Evolutionary conservation across 2,888 invertebrate genomes (phyloP).

Genomic region (Neocrepidodera transversa): DNA sequence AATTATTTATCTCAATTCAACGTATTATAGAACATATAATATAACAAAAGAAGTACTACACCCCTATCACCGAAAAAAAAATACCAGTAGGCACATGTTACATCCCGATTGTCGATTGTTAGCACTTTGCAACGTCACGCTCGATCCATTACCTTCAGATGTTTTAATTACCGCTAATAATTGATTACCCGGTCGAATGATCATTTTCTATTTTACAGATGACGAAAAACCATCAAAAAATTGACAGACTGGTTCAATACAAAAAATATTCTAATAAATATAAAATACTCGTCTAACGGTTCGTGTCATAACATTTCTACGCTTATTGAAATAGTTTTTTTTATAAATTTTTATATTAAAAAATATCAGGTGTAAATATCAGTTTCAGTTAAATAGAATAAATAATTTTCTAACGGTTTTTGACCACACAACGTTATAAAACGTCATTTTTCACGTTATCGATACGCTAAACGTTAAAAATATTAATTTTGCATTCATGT

Average conservation of each 20-base stretch:
- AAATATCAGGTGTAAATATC: constrained; percentile 9
- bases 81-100: constrained; percentile 29
- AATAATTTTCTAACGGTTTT: constrained; percentile 26
- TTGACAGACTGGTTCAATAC: constrained; percentile 1
- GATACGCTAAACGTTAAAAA: constrained; percentile 30
- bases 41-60: too few relatives aligned
- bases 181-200: constrained; percentile 46
- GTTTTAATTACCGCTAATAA: constrained; percentile 56
- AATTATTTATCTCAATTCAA: too few relatives aligned
- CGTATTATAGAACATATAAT: too few relatives aligned
- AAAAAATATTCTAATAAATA: too few relatives aligned
- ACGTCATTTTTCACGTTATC: constrained; percentile 26
- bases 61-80: not conserved
- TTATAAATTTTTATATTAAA: too few relatives aligned
- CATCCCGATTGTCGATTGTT: constrained; percentile 41
- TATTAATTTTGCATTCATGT: constrained; percentile 16
- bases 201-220: constrained; percentile 32
- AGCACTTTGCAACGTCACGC: constrained; percentile 54
- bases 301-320: too few relatives aligned
- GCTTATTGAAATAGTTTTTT: too few relatives aligned
- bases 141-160: constrained; percentile 55
- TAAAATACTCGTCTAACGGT: too few relatives aligned
- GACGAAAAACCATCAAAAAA: constrained; percentile 18
- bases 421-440: constrained; percentile 36
- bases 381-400: not conserved